Conservation (phyloP, 1,140 invertebrate species). For the Leptestheria dahalacensis region DNA sequence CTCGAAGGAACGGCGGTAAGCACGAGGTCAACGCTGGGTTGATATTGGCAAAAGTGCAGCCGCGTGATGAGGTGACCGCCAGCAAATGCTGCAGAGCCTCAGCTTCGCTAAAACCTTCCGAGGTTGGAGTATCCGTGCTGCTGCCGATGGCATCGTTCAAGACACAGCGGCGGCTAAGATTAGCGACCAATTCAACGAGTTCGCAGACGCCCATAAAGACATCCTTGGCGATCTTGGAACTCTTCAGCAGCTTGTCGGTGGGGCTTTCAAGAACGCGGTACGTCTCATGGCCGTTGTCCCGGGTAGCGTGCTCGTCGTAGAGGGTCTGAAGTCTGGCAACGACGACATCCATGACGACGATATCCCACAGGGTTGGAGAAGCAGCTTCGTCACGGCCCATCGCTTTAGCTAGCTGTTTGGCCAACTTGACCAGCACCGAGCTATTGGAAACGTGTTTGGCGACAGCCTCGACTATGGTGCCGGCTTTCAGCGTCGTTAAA, state of each 20-base stretch:
- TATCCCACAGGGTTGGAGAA: conserved; percentile 13
- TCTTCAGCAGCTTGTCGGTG: conserved; percentile 10
- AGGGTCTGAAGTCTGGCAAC: conserved; percentile 9
- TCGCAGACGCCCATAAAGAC: conserved; percentile 13
- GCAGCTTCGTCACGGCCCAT: conserved; percentile 21
- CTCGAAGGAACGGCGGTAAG: conserved; percentile 39
- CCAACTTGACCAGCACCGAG: conserved; percentile 51
- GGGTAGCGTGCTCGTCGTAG: conserved; percentile 9
- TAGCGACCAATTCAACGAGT: conserved; percentile 12
- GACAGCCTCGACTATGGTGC: conserved; percentile 54
- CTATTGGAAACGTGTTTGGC: conserved; percentile 42
- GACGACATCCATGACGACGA: conserved; percentile 9
- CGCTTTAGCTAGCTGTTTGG: conserved; percentile 34
- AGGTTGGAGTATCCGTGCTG: conserved; percentile 8
- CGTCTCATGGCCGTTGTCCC: conserved; percentile 7
- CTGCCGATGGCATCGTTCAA: conserved; percentile 8
- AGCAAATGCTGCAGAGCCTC: conserved; percentile 38
- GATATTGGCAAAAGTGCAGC: conserved; percentile 33
- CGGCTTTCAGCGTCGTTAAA: conserved; percentile 65
- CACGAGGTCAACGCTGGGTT: conserved; percentile 37
- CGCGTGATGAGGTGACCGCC: conserved; percentile 40
- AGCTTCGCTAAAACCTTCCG: conserved; percentile 4
- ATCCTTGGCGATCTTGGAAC: conserved; percentile 13
- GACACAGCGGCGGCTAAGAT: neutral
- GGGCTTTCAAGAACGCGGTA: conserved; percentile 13